Evolutionary conservation across 2,113 vertebrate species (phyloP), one percentile per base, ranked within the genome.

Genomic region (Trogon melanurus): DNA sequence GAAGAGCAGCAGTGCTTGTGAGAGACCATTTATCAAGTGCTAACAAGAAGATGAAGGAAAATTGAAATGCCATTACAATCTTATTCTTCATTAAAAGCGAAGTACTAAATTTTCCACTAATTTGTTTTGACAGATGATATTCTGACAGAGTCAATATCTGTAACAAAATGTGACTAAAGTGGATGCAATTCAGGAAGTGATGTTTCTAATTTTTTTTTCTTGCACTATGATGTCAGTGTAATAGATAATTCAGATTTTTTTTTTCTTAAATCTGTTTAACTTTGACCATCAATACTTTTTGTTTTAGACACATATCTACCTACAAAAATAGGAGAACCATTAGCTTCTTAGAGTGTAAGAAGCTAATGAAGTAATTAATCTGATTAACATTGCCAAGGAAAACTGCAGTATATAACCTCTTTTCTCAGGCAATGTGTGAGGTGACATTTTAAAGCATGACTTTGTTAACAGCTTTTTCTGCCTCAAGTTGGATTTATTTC

Each of bases 61-160:
- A 78, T 53, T 87, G 93, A 92, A 97, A 94, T 75, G 38, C 57
- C 86, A 61, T 76, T 66, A 88, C 47, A 90, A 66, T 62, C 79
- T 86, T 94, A 71, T 69, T 87, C 79, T 71, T 95, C 12, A 27
- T 85, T 82, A 92, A 91, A 92, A 93, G 32, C 80, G 62, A 81
- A 88, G 44, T 71, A 93, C 34, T 91, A 70, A 60, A 92, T 85
- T 96, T 89, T 86, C 36, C 8, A 60, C 61, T 95, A 93, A 93
- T 94, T 96, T 44, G 3, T 92, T 96, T 80, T 93, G 95, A 95
- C 67, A 94, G 67, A 93, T 91, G n/a, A 88, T 89, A 88, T 75
- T 94, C 70, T 81, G 71, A 78, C 71, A 91, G 58, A 82, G 22
- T 65, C 83, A 81, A 93, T 69, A 93, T 60, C 74, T 95, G 10